Evolutionary conservation across 2,888 invertebrate genomes (phyloP).

Genomic region (Hypsopygia costalis): DNA sequence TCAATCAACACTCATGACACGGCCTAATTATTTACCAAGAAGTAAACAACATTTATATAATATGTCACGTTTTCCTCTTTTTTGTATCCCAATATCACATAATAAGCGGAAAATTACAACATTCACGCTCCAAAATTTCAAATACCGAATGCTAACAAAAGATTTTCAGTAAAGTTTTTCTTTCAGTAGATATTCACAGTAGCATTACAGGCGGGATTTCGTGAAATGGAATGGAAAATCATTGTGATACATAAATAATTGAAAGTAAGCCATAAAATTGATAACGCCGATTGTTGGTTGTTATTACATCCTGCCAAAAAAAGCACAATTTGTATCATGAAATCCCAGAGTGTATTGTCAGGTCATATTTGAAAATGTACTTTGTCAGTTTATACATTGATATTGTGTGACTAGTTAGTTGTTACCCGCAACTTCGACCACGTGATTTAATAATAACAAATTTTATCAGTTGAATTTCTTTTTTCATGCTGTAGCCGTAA

Average conservation of each 20-base stretch:
- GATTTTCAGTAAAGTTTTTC: conserved; percentile 33
- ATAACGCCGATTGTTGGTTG: conserved; percentile 30
- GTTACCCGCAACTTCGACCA: no score
- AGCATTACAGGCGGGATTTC: conserved; percentile 46
- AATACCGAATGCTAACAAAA: conserved; percentile 33
- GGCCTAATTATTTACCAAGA: conserved; percentile 7
- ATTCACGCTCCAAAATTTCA: conserved; percentile 24
- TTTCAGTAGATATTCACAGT: conserved; percentile 40
- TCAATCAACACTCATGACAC: conserved; percentile 37
- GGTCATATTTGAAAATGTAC: neutral
- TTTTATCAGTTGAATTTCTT: no score
- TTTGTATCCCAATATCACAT: neutral
- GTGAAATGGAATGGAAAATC: conserved; percentile 50
- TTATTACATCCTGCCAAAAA: conserved; percentile 21
- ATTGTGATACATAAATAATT: conserved; percentile 57
- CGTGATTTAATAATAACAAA: no score
- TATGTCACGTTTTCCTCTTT: conserved; percentile 3
- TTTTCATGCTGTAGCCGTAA: no score
- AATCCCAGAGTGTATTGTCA: neutral
- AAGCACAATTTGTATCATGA: neutral
- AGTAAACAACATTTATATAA: conserved; percentile 4
- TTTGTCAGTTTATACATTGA: no score
- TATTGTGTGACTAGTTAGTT: no score
- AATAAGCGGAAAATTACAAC: conserved; percentile 12
- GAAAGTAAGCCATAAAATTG: conserved; percentile 48